Percentiles rank a stretch among this genome's conserved stretches.
phyloP scores from a whole-genome alignment of 2,888 invertebrate species.

The Orthosia incerta region DNA sequence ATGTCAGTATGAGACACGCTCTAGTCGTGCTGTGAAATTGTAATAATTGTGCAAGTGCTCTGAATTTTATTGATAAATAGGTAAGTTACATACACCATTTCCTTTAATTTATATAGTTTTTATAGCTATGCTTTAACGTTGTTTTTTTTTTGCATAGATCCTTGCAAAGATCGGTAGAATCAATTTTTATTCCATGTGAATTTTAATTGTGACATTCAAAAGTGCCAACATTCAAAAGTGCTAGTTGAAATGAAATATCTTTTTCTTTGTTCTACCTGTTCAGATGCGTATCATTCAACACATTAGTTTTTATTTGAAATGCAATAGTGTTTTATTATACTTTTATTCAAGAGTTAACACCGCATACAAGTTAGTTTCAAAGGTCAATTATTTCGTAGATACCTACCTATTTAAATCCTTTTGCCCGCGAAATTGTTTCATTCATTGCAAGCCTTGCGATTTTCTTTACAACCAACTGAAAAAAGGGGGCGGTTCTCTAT shows the following conservation, averaged over 20 bases:
- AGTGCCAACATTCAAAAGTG: too few species aligned
- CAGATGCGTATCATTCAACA: too few species aligned
- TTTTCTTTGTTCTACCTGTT: background rate
- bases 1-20: conserved; percentile 79
- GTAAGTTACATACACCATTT: conserved; percentile 57
- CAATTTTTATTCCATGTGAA: too few species aligned
- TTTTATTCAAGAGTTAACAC: background rate
- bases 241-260: too few species aligned
- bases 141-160: background rate
- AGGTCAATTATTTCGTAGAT: background rate
- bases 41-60: conserved; percentile 58
- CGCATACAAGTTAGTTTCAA: background rate
- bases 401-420: background rate
- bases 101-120: background rate
- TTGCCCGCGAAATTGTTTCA: background rate
- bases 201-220: too few species aligned
- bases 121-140: background rate
- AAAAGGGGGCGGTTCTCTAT: too few species aligned
- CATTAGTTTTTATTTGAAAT: background rate
- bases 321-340: background rate
- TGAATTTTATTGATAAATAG: conserved; percentile 50
- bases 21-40: conserved; percentile 67
- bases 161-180: too few species aligned
- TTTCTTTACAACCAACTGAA: too few species aligned
- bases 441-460: too few species aligned